A percentile compares a stretch with the other conserved stretches of the same genome.
Conservation (phyloP, 2,888 invertebrate genomes). For the Xanthostigma xanthostigma region DNA sequence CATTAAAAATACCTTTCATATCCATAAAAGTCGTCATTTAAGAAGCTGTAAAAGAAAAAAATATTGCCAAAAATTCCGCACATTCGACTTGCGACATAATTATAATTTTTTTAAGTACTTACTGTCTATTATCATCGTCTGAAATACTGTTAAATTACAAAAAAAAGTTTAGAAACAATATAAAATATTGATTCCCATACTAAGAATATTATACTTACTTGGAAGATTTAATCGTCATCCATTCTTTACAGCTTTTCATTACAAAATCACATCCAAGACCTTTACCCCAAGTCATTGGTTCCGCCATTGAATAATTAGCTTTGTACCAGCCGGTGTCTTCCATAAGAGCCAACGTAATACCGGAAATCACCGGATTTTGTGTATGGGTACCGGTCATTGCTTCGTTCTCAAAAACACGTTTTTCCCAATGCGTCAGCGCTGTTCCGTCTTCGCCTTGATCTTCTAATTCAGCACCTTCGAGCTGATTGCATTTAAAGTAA, state of each 20-base stretch:
- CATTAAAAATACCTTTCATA: too few relatives aligned
- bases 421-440: constrained; percentile 97
- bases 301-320: constrained; percentile 78
- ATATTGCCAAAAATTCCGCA: too few relatives aligned
- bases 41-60: too few relatives aligned
- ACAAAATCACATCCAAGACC: constrained; percentile 89
- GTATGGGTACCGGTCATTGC: constrained; percentile 99
- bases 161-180: too few relatives aligned
- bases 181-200: too few relatives aligned
- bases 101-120: too few relatives aligned
- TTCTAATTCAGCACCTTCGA: constrained; percentile 95
- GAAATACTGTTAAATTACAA: too few relatives aligned
- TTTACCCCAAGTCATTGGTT: constrained; percentile 79
- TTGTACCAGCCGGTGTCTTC: constrained; percentile 97
- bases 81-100: too few relatives aligned
- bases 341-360: constrained; percentile 89
- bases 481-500: constrained; percentile 71
- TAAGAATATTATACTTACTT: constrained; percentile 31
- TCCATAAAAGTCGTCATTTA: too few relatives aligned
- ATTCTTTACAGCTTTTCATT: constrained; percentile 87
- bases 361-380: constrained; percentile 91
- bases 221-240: constrained; percentile 69
- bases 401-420: constrained; percentile 96
- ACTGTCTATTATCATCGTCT: too few relatives aligned
- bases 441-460: constrained; percentile 98